Conservation (phyloP, 2,888 invertebrate species). For the Axea sp. region DNA sequence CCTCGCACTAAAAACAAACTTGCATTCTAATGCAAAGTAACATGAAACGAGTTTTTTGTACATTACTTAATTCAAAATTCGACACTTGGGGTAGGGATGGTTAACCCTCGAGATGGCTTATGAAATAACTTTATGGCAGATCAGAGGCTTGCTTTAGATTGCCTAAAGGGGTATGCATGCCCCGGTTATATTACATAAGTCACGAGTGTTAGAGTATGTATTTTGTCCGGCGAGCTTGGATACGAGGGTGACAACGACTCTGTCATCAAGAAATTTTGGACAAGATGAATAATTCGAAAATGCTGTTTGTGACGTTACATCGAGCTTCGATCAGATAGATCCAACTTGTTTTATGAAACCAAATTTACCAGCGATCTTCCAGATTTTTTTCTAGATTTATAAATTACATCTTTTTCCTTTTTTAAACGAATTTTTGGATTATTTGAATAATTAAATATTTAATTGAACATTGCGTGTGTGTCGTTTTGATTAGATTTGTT, state of each 20-base stretch:
- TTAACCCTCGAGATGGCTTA: slow-evolving; percentile 77
- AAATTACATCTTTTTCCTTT: slow-evolving; percentile 1
- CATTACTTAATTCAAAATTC: slow-evolving; percentile 74
- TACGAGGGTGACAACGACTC: slow-evolving; percentile 67
- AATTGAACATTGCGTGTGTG: too few species aligned
- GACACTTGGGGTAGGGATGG: slow-evolving; percentile 70
- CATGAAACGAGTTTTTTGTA: slow-evolving; percentile 54
- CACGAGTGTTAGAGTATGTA: slow-evolving; percentile 62
- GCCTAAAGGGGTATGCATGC: slow-evolving; percentile 70
- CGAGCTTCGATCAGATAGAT: too few species aligned
- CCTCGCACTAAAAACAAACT: slow-evolving; percentile 10
- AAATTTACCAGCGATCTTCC: slow-evolving; percentile 10
- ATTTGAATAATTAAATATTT: too few species aligned
- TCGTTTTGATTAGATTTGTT: too few species aligned
- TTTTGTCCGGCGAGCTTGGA: slow-evolving; percentile 58
- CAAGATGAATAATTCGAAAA: slow-evolving; percentile 51
- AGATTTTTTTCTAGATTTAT: slow-evolving; percentile 18
- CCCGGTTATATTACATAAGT: slow-evolving; percentile 56
- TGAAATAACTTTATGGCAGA: slow-evolving; percentile 79
- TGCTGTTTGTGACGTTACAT: slow-evolving; percentile 21
- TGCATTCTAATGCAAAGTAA: slow-evolving; percentile 41
- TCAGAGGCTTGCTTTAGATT: slow-evolving; percentile 78
- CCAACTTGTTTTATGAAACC: too few species aligned
- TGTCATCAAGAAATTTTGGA: slow-evolving; percentile 49
- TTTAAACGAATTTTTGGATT: too few species aligned